Conservation (phyloP, 1,140 invertebrate genomes). For the Hylyphantes graminicola region DNA sequence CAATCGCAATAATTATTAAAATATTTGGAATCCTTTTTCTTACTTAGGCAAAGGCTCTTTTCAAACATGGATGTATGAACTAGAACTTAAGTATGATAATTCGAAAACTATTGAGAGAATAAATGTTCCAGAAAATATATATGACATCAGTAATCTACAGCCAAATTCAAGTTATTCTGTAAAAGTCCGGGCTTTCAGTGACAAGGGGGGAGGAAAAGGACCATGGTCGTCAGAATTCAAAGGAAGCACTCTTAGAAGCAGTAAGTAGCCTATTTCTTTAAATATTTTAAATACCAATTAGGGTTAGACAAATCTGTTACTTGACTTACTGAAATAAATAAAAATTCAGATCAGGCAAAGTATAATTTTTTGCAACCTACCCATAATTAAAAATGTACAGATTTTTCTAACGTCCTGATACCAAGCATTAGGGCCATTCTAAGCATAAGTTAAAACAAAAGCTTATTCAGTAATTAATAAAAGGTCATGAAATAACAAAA, state of each 20-base stretch:
- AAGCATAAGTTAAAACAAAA: too few relatives aligned
- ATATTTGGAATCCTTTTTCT: not conserved
- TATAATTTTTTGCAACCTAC: too few relatives aligned
- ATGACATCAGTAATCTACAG: slow-evolving; percentile 70
- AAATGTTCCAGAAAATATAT: slow-evolving; percentile 56
- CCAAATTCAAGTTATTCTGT: slow-evolving; percentile 81
- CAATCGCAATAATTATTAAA: too few relatives aligned
- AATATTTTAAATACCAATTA: too few relatives aligned
- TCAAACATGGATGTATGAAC: slow-evolving; percentile 86
- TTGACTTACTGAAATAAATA: too few relatives aligned
- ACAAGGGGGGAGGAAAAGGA: slow-evolving; percentile 77
- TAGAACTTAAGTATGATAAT: slow-evolving; percentile 72
- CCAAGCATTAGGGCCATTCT: too few relatives aligned
- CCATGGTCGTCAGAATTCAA: slow-evolving; percentile 78
- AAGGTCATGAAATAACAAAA: too few relatives aligned
- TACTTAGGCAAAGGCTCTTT: slow-evolving; percentile 74
- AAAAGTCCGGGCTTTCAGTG: slow-evolving; percentile 80
- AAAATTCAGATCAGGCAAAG: too few relatives aligned
- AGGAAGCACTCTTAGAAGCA: slow-evolving; percentile 68
- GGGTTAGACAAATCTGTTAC: too few relatives aligned
- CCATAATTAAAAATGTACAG: too few relatives aligned
- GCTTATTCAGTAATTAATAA: too few relatives aligned
- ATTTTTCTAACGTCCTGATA: too few relatives aligned
- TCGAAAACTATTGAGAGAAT: not conserved
- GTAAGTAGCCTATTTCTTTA: not conserved